Evolutionary conservation across 2,113 vertebrate species (phyloP).

Genomic region (Diphyllodes magnificus): DNA sequence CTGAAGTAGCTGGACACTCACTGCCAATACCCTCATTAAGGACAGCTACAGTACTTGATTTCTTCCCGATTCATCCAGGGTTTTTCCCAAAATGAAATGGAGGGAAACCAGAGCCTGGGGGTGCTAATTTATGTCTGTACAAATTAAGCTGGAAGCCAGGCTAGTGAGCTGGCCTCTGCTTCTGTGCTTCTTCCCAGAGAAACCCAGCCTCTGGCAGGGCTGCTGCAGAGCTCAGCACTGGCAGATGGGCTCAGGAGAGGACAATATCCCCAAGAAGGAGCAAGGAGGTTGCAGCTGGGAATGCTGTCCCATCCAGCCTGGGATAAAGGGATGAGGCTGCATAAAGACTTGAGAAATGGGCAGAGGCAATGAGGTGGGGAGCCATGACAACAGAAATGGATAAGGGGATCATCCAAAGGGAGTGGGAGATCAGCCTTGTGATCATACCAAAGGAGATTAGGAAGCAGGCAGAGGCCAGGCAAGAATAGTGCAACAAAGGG

Average conservation of each 20-base stretch:
- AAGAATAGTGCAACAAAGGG: background rate
- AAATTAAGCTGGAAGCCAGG: background rate
- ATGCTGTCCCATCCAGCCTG: background rate
- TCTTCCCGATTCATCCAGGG: background rate
- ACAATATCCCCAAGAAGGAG: background rate
- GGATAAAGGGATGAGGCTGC: background rate
- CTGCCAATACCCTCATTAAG: background rate
- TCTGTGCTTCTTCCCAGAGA: fast-evolving
- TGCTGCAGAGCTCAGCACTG: background rate
- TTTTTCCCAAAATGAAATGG: background rate
- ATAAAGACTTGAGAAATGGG: background rate
- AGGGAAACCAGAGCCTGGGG: background rate
- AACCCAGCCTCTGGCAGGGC: background rate
- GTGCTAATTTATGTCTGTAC: background rate
- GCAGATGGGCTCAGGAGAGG: background rate
- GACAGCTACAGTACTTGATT: background rate
- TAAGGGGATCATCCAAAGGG: background rate
- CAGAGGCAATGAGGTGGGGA: background rate
- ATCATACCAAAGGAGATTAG: background rate
- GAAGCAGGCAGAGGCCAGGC: background rate
- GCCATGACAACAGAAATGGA: background rate
- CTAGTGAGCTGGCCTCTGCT: background rate
- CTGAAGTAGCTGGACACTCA: background rate
- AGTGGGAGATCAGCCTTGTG: background rate
- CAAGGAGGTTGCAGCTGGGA: background rate